These are phyloP conservation scores for Muscicapa comitata DNA, from an alignment of 2,797 vertebrate genomes.

Conservation along the genomic window DNA sequence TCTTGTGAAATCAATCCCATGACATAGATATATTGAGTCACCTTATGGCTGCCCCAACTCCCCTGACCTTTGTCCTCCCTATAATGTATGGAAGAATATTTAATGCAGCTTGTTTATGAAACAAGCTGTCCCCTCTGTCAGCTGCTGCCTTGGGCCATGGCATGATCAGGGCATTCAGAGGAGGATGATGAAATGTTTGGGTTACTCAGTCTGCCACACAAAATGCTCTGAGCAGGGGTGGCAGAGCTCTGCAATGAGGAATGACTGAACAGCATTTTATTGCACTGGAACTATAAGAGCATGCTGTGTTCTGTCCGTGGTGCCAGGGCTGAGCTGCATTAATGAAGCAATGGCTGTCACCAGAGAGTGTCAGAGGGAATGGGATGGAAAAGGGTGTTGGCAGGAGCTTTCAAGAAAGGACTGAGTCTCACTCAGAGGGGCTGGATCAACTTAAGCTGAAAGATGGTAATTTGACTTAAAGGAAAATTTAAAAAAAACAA, in stretches of 20 bases:
- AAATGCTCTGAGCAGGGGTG: not conserved
- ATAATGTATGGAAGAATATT: constrained; percentile 57
- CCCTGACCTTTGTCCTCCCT: constrained; percentile 63
- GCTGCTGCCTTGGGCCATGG: not conserved
- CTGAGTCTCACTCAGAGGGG: not conserved
- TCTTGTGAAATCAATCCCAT: constrained; percentile 50
- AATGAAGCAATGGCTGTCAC: not conserved
- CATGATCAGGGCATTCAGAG: not conserved
- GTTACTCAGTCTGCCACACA: not conserved
- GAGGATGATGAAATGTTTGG: not conserved
- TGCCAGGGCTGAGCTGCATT: not conserved
- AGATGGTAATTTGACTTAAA: not conserved
- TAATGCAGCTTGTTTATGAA: constrained; percentile 56
- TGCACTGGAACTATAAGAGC: not conserved
- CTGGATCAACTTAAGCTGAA: not conserved
- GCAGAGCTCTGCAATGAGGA: not conserved
- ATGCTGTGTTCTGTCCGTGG: not conserved
- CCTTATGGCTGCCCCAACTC: constrained; percentile 38
- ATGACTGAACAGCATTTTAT: not conserved
- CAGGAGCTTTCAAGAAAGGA: not conserved
- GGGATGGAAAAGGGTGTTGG: not conserved
- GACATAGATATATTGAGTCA: constrained; percentile 69
- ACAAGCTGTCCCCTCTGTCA: not conserved
- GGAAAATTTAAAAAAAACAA: not conserved
- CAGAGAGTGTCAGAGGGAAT: not conserved